Evolutionary conservation across 2,888 invertebrate species (phyloP), one percentile per base, ranked within the genome.

Genomic region (Lobophora halterata): DNA sequence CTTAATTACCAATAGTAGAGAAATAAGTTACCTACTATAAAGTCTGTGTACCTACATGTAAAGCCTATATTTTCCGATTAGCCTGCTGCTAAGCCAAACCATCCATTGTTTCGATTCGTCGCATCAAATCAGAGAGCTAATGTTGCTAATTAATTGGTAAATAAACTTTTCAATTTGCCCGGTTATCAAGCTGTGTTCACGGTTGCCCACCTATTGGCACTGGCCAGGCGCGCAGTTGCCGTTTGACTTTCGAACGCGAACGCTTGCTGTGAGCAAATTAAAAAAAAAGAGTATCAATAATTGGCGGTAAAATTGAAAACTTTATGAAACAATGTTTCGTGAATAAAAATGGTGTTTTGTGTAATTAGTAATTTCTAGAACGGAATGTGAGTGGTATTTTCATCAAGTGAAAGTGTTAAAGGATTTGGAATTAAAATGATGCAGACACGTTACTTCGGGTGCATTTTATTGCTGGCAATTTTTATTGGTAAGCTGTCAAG

Each of bases 201-300:
- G 27, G 21, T 26, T 29, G 20, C 70, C 70, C 74, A 75, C 73
- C 69, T 72, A 71, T 71, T 58, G 68, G 73, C 49, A 57, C 56
- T 65, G 68, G 72, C 73, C 74, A 67, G 60, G 49, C 46, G 58
- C 66, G 65, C 81, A 83, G 82, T 83, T 66, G 54, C 67, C 74
- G 80, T 76, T 79, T 77, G 81, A 77, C 85, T 83, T 80, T 83
- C 85, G 75, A 78, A 77, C 76, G 75, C 43, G 67, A 53, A 63
- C 58, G 66, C 51, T 61, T 56, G 65, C 57, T 58, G 71, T 64
- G 62, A 65, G 75, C 64, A 59, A 59, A 51, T 61, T 30, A 46
- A 35, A 35, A 45, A 52, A 52, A 29, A 27, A 30, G 49, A 11
- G 51, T 52, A 55, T 59, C 57, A 58, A 59, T 63, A 46, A 36